A percentile compares a stretch with the other conserved stretches of the same genome.
Conservation (phyloP, 2,888 invertebrate genomes). For the Smittia sp. region DNA sequence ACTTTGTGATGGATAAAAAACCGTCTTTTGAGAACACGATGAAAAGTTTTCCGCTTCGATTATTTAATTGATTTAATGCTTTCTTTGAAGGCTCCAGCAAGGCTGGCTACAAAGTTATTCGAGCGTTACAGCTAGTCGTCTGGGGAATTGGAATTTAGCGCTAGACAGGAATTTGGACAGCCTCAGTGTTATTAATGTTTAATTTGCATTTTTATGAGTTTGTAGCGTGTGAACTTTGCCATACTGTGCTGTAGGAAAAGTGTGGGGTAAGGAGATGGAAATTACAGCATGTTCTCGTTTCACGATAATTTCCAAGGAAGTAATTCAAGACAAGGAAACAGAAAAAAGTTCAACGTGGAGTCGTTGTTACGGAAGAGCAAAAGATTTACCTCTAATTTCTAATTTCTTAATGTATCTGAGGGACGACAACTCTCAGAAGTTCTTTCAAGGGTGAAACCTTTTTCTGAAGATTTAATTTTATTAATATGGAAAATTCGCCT, state of each 20-base stretch:
- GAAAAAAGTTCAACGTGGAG: background rate
- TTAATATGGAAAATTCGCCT: too few relatives aligned
- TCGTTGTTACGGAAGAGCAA: too few relatives aligned
- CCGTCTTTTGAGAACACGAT: background rate
- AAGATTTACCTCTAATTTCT: too few relatives aligned
- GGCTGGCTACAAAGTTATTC: background rate
- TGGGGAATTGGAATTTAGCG: background rate
- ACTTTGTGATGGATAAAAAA: too few relatives aligned
- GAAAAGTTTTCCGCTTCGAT: background rate
- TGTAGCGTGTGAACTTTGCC: slow-evolving; percentile 21
- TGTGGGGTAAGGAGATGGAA: background rate
- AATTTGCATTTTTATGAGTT: slow-evolving; percentile 25
- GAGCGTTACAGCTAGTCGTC: background rate
- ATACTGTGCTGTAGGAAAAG: background rate
- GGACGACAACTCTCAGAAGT: too few relatives aligned
- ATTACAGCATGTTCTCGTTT: background rate
- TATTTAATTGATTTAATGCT: slow-evolving; percentile 8
- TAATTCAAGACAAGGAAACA: background rate
- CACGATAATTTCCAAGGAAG: background rate
- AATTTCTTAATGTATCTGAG: too few relatives aligned
- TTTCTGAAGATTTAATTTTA: too few relatives aligned
- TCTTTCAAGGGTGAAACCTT: too few relatives aligned
- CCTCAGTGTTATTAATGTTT: slow-evolving; percentile 22
- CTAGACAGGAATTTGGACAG: too few relatives aligned
- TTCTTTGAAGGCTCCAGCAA: background rate